phyloP scores from a whole-genome alignment of 2,888 invertebrate species.

The Rhaphigaster nebulosa region DNA sequence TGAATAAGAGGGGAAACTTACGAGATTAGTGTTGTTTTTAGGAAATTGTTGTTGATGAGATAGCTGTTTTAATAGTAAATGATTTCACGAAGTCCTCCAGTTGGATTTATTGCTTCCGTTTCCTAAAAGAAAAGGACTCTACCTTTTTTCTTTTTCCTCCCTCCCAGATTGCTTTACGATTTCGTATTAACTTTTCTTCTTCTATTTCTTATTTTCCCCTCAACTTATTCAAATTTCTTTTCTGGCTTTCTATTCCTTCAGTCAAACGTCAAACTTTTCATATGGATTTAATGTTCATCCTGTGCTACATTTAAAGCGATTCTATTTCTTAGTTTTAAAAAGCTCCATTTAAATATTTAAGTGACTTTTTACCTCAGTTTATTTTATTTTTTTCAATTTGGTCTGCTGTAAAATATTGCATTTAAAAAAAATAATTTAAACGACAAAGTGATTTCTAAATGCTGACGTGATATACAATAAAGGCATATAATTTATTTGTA shows the following conservation, averaged over 20 bases:
- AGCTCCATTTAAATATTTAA: too few relatives aligned
- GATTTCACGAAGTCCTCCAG: not conserved
- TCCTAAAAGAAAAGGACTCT: not conserved
- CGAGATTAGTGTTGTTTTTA: conserved; percentile 41
- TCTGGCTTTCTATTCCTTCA: not conserved
- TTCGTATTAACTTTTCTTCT: not conserved
- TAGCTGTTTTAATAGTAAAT: conserved; percentile 19
- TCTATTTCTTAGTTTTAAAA: not conserved
- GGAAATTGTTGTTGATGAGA: conserved; percentile 20
- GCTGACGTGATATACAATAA: too few relatives aligned
- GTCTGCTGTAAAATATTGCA: too few relatives aligned
- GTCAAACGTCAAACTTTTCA: not conserved
- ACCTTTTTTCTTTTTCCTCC: not conserved
- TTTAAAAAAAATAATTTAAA: too few relatives aligned
- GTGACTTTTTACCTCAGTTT: not conserved
- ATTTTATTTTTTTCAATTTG: too few relatives aligned
- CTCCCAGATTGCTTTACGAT: not conserved
- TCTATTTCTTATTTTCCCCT: not conserved
- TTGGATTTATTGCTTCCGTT: conserved; percentile 4
- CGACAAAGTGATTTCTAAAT: too few relatives aligned
- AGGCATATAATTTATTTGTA: too few relatives aligned
- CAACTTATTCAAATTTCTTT: not conserved
- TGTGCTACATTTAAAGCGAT: not conserved
- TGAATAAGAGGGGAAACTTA: conserved; percentile 16
- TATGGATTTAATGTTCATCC: not conserved